Conservation (phyloP, 2,113 vertebrate species). For the Aegotheles bennettii region DNA sequence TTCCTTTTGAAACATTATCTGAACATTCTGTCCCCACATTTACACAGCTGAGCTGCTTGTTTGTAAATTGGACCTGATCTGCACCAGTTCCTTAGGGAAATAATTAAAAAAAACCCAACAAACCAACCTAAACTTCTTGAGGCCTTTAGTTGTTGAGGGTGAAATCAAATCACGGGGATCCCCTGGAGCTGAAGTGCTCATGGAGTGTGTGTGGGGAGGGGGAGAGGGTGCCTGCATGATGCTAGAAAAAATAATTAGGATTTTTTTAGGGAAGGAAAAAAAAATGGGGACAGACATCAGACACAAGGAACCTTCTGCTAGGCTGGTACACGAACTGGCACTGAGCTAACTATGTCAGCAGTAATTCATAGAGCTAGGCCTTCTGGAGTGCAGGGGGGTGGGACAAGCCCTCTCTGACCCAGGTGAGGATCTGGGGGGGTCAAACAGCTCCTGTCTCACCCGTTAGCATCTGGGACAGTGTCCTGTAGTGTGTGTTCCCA, state of each 20-base stretch:
- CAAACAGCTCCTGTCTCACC: background rate
- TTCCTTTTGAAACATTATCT: slow-evolving; percentile 62
- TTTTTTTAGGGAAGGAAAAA: background rate
- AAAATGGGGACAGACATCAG: background rate
- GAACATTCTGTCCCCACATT: slow-evolving; percentile 78
- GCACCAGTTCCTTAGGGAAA: slow-evolving; percentile 21
- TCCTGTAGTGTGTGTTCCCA: slow-evolving; percentile 43
- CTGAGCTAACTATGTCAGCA: background rate
- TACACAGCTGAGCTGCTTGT: slow-evolving; percentile 39
- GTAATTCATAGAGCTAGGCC: background rate
- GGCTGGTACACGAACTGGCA: slow-evolving; percentile 24
- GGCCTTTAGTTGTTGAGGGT: background rate
- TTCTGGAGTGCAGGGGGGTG: background rate
- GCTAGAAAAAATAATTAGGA: background rate
- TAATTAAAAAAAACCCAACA: background rate
- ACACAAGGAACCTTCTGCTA: background rate
- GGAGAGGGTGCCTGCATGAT: background rate
- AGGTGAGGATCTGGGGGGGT: background rate
- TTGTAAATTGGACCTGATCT: slow-evolving; percentile 35
- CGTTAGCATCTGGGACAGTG: background rate
- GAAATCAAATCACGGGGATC: background rate
- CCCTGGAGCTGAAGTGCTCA: background rate
- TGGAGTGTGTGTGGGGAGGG: background rate
- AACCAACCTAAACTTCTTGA: slow-evolving; percentile 9
- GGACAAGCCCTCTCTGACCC: background rate